Conservation (phyloP, 1,140 invertebrate species). For the Lordiphosa mommai region DNA sequence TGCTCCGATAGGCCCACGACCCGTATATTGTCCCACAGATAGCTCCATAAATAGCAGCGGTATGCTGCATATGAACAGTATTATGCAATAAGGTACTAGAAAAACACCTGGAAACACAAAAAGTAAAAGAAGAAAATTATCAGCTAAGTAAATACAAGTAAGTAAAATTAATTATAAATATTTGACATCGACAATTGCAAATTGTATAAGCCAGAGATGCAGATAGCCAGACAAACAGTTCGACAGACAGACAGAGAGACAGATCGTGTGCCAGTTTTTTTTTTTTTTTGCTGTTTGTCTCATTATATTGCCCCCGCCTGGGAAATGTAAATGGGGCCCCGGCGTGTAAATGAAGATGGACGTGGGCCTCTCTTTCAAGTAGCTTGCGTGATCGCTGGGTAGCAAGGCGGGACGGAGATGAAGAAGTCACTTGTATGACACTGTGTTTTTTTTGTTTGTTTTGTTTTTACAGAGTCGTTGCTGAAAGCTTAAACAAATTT, state of each 20-base stretch:
- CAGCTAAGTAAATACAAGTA: conserved; percentile 63
- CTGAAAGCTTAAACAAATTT: conserved; percentile 64
- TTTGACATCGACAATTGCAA: conserved; percentile 62
- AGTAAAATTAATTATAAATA: conserved; percentile 70
- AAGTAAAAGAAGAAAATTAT: conserved; percentile 21
- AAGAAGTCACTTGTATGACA: conserved; percentile 49
- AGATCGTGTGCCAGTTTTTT: conserved; percentile 26
- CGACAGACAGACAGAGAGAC: background rate
- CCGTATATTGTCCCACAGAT: conserved; percentile 89
- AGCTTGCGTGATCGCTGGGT: conserved; percentile 41
- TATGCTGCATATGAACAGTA: conserved; percentile 88
- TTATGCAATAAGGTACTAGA: conserved; percentile 91
- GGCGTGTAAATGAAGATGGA: conserved; percentile 69
- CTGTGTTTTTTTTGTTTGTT: conserved; percentile 63
- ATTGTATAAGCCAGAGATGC: conserved; percentile 27
- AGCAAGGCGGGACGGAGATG: background rate
- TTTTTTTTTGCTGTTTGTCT: conserved; percentile 18
- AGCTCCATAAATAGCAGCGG: conserved; percentile 93
- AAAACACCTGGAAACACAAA: conserved; percentile 85
- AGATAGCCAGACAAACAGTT: background rate
- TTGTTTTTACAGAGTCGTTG: no score
- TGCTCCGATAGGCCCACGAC: conserved; percentile 89
- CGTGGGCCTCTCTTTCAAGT: conserved; percentile 31
- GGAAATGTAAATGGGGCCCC: conserved; percentile 41
- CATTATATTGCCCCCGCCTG: conserved; percentile 41